These are phyloP conservation scores for Atlantisia rogersi DNA, from an alignment of 2,113 vertebrate species.

Conservation along the genomic window DNA sequence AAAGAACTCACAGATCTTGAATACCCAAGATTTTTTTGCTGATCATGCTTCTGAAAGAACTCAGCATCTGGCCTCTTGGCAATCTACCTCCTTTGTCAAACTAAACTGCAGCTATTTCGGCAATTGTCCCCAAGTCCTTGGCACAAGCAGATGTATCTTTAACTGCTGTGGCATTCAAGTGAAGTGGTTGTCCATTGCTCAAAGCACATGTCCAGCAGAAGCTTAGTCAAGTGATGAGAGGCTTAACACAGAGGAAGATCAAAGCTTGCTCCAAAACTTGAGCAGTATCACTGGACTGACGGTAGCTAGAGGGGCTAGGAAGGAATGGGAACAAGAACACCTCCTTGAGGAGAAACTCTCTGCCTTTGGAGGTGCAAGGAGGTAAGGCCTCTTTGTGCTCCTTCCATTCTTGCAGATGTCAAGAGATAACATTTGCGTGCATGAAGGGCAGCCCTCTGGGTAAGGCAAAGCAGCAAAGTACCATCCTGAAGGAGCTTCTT, in stretches of 20 bases:
- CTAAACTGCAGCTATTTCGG: background rate
- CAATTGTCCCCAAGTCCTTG: background rate
- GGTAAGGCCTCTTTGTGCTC: fast-evolving
- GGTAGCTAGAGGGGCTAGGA: background rate
- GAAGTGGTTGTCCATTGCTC: background rate
- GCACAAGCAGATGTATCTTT: background rate
- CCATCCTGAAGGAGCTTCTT: background rate
- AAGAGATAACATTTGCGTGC: background rate
- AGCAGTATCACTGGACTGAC: background rate
- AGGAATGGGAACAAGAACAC: background rate
- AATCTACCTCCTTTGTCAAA: background rate
- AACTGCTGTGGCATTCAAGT: background rate
- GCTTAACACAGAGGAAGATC: background rate
- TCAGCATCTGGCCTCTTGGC: background rate
- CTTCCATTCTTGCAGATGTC: background rate
- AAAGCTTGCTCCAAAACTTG: background rate
- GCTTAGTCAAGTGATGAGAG: background rate
- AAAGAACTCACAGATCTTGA: background rate
- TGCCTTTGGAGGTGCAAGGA: background rate
- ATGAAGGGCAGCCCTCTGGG: background rate
- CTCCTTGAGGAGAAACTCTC: background rate
- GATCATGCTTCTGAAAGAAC: background rate
- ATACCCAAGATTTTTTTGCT: background rate
- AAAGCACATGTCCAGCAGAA: background rate
- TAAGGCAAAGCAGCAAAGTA: background rate